These are phyloP conservation scores for Ophthalmolycus amberensis DNA, from an alignment of 2,113 vertebrate genomes.

Conservation along the genomic window DNA sequence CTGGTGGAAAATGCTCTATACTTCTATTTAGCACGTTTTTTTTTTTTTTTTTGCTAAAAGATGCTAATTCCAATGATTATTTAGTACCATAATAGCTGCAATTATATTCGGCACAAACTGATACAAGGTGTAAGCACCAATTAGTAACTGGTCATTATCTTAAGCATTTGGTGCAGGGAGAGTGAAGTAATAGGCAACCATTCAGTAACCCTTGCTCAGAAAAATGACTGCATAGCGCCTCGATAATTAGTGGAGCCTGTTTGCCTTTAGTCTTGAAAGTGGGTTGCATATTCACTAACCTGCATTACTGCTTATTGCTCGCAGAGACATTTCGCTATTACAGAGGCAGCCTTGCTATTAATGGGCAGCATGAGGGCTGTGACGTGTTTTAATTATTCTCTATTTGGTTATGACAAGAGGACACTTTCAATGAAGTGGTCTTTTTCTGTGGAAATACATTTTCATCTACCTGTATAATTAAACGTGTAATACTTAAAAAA, in stretches of 20 bases:
- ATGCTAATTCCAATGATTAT: constrained; percentile 87
- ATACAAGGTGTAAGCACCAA: constrained; percentile 89
- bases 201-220: constrained; percentile 78
- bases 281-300: constrained; percentile 74
- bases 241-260: constrained; percentile 82
- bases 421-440: constrained; percentile 29
- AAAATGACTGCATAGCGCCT: constrained; percentile 77
- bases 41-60: constrained; percentile 66
- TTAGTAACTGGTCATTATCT: constrained; percentile 89
- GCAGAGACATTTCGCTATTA: constrained; percentile 66
- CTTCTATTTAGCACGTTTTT: constrained; percentile 67
- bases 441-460: constrained; percentile 13
- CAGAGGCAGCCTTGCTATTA: constrained; percentile 60
- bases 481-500: neutral
- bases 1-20: constrained; percentile 68
- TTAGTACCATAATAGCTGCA: constrained; percentile 86
- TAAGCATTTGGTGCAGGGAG: constrained; percentile 85
- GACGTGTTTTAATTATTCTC: constrained; percentile 61
- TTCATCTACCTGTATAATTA: constrained; percentile 9
- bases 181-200: constrained; percentile 86
- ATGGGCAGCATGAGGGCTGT: constrained; percentile 51
- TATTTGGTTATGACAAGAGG: constrained; percentile 46
- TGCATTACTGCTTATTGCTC: constrained; percentile 65
- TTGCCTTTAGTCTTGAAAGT: constrained; percentile 80
- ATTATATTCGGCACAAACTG: constrained; percentile 85